Percentiles rank a stretch among this genome's conserved stretches.
phyloP scores from a whole-genome alignment of 2,113 vertebrate species.

The Hydrochoerus hydrochaeris region DNA sequence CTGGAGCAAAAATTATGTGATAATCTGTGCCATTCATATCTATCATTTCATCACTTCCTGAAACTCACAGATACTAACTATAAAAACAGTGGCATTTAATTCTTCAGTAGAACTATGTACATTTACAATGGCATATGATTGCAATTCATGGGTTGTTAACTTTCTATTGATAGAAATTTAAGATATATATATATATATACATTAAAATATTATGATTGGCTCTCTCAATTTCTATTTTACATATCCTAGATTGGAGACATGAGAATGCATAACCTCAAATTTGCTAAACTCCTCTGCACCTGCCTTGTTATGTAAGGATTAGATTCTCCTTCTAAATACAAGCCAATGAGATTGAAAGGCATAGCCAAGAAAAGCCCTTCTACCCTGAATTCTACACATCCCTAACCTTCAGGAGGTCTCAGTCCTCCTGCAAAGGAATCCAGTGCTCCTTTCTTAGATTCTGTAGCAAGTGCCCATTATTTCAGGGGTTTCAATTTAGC shows the following conservation, averaged over 20 bases:
- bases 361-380: not conserved
- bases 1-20: not conserved
- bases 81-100: not conserved
- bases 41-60: not conserved
- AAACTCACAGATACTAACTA: not conserved
- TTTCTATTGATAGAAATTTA: not conserved
- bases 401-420: not conserved
- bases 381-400: not conserved
- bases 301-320: not conserved
- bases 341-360: not conserved
- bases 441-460: not conserved
- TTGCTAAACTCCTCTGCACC: not conserved
- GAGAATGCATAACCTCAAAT: not conserved
- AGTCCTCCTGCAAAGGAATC: not conserved
- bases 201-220: not conserved
- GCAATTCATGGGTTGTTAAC: not conserved
- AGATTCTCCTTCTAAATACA: not conserved
- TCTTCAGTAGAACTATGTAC: not conserved
- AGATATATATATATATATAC: too few relatives aligned
- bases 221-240: not conserved
- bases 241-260: not conserved
- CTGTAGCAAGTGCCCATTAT: not conserved
- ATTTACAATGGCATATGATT: not conserved
- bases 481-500: not conserved
- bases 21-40: not conserved